These are phyloP conservation scores for Synergus itoensis DNA, from an alignment of 2,888 invertebrate genomes.

Conservation along the genomic window DNA sequence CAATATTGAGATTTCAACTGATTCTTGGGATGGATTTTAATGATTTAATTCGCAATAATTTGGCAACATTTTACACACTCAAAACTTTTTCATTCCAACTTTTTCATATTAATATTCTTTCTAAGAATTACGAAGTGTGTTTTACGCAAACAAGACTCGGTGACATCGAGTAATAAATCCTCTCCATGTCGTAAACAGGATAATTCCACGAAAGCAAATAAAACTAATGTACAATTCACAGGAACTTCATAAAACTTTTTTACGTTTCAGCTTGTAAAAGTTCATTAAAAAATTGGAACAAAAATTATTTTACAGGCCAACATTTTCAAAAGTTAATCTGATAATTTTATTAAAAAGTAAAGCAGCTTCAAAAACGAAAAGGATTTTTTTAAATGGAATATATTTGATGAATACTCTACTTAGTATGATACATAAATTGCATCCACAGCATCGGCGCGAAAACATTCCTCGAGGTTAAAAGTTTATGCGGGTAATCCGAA, in stretches of 20 bases:
- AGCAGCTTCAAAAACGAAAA: background rate
- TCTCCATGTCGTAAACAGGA: background rate
- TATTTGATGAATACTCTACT: conserved; percentile 21
- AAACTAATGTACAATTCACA: background rate
- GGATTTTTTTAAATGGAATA: conserved; percentile 17
- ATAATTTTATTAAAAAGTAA: background rate
- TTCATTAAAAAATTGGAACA: background rate
- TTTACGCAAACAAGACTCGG: background rate
- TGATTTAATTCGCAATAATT: background rate
- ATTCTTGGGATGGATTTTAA: background rate
- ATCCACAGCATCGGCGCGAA: background rate
- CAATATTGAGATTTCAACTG: background rate
- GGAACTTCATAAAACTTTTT: background rate
- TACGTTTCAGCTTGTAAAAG: background rate
- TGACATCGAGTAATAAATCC: background rate
- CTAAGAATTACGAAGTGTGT: too few species aligned
- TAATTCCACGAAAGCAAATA: background rate
- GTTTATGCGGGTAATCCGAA: conserved; percentile 36
- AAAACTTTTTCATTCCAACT: background rate
- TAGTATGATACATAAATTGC: conserved; percentile 26
- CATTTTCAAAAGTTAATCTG: background rate
- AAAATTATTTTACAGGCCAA: background rate
- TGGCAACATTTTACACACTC: background rate
- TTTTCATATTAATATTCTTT: background rate
- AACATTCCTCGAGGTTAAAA: conserved; percentile 35